Evolutionary conservation across 2,797 vertebrate genomes (phyloP).

Genomic region (Anguilla megastoma): DNA sequence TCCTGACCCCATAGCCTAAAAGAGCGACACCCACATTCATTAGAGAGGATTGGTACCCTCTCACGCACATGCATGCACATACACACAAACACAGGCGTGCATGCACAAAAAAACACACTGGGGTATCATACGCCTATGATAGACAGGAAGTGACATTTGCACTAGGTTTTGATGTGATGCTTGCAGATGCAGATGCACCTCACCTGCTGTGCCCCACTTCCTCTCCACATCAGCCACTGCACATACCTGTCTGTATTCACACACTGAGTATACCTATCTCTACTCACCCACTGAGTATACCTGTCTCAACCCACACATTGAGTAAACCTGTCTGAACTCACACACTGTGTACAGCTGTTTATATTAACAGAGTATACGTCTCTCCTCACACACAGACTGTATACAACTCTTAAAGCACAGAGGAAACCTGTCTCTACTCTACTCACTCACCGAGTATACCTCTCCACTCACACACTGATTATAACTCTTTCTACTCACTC

Average conservation of each 20-base stretch:
- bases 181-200: not conserved
- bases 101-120: not conserved
- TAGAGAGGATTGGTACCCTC: not conserved
- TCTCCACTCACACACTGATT: no score
- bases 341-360: not conserved
- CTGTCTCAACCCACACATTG: not conserved
- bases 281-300: not conserved
- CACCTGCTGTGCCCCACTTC: not conserved
- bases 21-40: conserved; percentile 54
- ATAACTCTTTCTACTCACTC: no score
- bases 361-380: no score
- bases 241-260: not conserved
- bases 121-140: not conserved
- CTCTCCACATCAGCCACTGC: not conserved
- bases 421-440: not conserved
- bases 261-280: not conserved
- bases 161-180: not conserved
- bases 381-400: not conserved
- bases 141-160: not conserved
- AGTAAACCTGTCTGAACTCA: not conserved
- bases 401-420: no score
- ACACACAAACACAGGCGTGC: not conserved
- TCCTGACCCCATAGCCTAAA: conserved; percentile 82
- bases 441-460: not conserved
- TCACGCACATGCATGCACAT: not conserved